Base-by-base conservation (phyloP, 2,113 vertebrate species). In the Pseudorhombus dupliciocellatus region DNA sequence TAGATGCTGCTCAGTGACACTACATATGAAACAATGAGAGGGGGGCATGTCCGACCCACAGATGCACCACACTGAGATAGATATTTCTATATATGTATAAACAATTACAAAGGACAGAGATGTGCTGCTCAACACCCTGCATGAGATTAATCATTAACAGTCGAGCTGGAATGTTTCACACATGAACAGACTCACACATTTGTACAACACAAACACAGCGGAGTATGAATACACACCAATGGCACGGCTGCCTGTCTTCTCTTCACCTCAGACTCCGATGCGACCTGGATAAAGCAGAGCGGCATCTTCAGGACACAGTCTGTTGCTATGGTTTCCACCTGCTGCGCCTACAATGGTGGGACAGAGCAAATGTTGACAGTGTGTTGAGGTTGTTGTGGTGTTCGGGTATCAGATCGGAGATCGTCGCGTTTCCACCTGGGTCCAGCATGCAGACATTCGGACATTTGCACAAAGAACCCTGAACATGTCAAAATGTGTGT, bases 291-390 rank as follows among this genome's bases (percentile, higher is more conserved):
- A 24, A 79, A 78, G 73, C 62, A 64, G 24, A 56, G 58, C 68
- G n/a, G 56, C 65, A 71, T 80, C 70, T 65, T 79, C 24, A 64
- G 70, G 68, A 61, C 61, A 77, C 73, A 70, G 52, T 64, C 66
- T 71, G 89, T 90, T 90, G 75, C 83, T 81, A 77, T 87, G 83
- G 84, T 84, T 70, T 86, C 83, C 26, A 31, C 44, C 37, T 66
- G 30, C 54, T 52, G 70, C 58, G 66, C 46, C 70, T 21, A 37
- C 34, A 24, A 11, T 63, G 10, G 50, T 55, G 26, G 65, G 58
- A 72, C 24, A 26, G 22, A 22, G 30, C 21, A 52, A 61, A 18
- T 9, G 52, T 61, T 55, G 60, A 65, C 7, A 14, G 16, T 44
- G 14, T 25, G 8, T 30, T 3, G 15, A 28, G 52, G 31, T 60